Percentiles rank a stretch among this genome's conserved stretches.
Evolutionary conservation across 2,888 invertebrate species (phyloP).

Genomic region (Deroplatys truncata): DNA sequence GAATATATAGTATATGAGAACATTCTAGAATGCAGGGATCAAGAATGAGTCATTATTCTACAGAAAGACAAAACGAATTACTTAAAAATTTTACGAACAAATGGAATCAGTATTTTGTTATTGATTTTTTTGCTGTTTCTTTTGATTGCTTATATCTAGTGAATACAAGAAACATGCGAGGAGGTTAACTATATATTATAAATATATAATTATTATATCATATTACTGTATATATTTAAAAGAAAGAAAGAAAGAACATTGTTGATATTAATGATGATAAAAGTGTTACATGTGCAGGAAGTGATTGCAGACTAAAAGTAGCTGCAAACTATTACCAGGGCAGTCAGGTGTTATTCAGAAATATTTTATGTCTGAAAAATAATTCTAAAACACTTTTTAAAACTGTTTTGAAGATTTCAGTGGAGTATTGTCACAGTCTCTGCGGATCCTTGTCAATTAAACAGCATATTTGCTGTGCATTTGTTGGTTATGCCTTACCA

Average conservation of each 20-base stretch:
- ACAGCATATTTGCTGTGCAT: not conserved
- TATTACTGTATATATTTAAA: constrained; percentile 25
- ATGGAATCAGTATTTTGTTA: constrained; percentile 25
- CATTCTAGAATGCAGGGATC: constrained; percentile 21
- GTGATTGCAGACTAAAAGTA: not conserved
- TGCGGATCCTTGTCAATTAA: not conserved
- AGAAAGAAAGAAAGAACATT: constrained; percentile 17
- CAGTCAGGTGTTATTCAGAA: not conserved
- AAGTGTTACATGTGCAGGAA: constrained; percentile 18
- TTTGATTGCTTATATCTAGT: constrained; percentile 27
- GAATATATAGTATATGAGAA: not conserved
- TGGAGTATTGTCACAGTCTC: not conserved
- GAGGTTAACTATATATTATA: constrained; percentile 20
- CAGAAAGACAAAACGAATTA: constrained; percentile 10
- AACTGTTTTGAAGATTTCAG: not conserved
- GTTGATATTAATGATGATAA: constrained; percentile 23
- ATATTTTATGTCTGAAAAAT: not conserved
- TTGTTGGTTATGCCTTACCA: not conserved
- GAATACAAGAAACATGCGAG: constrained; percentile 18
- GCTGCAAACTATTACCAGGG: not conserved
- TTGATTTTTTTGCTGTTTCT: constrained; percentile 26
- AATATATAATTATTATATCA: constrained; percentile 25
- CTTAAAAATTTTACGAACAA: constrained; percentile 14
- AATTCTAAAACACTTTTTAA: not conserved
- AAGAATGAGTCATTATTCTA: constrained; percentile 6